These are phyloP conservation scores for Anarsia innoxiella DNA, from an alignment of 2,888 invertebrate species.

Conservation along the genomic window DNA sequence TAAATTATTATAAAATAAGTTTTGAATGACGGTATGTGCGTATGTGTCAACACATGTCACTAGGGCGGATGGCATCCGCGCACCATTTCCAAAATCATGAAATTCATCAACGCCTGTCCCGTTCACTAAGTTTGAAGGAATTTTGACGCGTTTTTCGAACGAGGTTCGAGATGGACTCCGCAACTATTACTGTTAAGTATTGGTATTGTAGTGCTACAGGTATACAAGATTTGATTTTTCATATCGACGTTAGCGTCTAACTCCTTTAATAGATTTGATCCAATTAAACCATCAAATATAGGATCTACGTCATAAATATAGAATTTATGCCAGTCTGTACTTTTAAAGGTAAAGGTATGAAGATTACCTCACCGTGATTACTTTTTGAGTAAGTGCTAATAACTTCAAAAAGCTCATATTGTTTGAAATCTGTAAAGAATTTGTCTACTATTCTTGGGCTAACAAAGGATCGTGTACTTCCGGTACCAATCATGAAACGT, in stretches of 20 bases:
- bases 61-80: neutral
- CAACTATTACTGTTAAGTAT: conserved; percentile 5
- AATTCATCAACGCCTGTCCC: neutral
- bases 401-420: conserved; percentile 6
- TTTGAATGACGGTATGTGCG: conserved; percentile 9
- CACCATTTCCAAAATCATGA: neutral
- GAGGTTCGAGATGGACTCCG: neutral
- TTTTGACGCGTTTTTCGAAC: conserved; percentile 2
- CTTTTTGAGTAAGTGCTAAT: conserved; percentile 7
- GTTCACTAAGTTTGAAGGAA: neutral
- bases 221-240: conserved; percentile 7
- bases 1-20: conserved; percentile 7
- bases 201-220: conserved; percentile 2
- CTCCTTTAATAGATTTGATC: conserved; percentile 11
- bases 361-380: conserved; percentile 6
- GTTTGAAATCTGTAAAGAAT: conserved; percentile 7
- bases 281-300: conserved; percentile 11
- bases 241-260: conserved; percentile 11
- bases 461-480: conserved; percentile 13
- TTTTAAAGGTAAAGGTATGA: conserved; percentile 8
- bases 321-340: neutral
- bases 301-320: conserved; percentile 9
- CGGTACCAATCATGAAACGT: conserved; percentile 13
- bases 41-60: neutral
- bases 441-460: conserved; percentile 5